These are phyloP conservation scores for Dromius quadrimaculatus DNA, from an alignment of 2,888 invertebrate species.

Conservation along the genomic window DNA sequence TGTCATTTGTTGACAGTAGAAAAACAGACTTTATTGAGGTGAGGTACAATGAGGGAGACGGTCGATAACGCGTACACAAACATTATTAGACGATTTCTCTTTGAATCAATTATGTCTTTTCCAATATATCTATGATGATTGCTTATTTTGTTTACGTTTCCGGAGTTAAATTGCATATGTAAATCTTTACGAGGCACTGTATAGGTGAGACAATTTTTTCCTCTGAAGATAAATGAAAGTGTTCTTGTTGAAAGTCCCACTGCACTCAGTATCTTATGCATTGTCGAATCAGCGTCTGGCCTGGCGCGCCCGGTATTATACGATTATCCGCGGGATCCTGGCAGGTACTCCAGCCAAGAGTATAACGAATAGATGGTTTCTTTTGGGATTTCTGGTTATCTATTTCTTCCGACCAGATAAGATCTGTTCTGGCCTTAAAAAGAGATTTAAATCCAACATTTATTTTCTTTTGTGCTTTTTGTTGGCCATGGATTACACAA, in stretches of 20 bases:
- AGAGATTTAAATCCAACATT: constrained; percentile 51
- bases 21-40: not conserved
- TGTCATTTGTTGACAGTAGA: constrained; percentile 5
- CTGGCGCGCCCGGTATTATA: constrained; percentile 16
- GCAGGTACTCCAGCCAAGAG: constrained; percentile 19
- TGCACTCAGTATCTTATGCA: constrained; percentile 17
- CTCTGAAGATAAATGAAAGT: constrained; percentile 4
- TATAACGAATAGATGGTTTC: constrained; percentile 48
- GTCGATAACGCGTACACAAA: no score
- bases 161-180: not conserved
- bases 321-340: constrained; percentile 11
- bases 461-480: constrained; percentile 50
- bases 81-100: no score
- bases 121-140: no score
- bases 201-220: not conserved
- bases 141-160: not conserved
- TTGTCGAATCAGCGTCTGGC: constrained; percentile 30
- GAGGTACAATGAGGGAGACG: no score
- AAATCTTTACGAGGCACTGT: not conserved
- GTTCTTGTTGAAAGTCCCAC: not conserved
- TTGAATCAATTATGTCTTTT: no score
- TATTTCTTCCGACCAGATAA: constrained; percentile 49
- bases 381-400: constrained; percentile 51
- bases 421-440: constrained; percentile 48
- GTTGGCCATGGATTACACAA: constrained; percentile 42